A percentile compares a stretch with the other conserved stretches of the same genome.
These are phyloP conservation scores for Podargus strigoides DNA, from an alignment of 2,797 vertebrate genomes.

Conservation along the genomic window DNA sequence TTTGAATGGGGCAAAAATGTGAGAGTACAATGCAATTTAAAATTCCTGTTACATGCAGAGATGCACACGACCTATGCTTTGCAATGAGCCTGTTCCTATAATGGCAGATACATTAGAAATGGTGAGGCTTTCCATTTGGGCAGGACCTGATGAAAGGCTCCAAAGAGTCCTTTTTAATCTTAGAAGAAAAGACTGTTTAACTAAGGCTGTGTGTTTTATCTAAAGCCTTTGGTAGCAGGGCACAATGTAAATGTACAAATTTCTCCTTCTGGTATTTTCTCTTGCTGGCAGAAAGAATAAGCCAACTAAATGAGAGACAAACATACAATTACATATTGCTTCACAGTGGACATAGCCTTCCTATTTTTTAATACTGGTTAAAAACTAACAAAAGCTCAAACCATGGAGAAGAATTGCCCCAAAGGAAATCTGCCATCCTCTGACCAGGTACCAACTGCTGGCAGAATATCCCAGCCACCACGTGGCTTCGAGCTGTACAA, in stretches of 20 bases:
- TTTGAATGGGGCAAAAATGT: conserved; percentile 10
- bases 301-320: not conserved
- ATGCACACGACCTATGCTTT: conserved; percentile 35
- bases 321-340: not conserved
- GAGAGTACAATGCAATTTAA: conserved; percentile 43
- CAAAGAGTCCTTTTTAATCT: not conserved
- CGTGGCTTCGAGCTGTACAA: not conserved
- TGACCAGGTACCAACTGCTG: not conserved
- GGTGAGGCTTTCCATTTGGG: conserved; percentile 1
- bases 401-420: not conserved
- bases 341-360: not conserved
- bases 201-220: conserved; percentile 26
- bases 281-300: not conserved
- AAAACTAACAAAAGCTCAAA: not conserved
- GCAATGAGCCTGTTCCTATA: conserved; percentile 12
- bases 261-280: not conserved
- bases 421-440: not conserved
- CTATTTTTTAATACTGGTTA: not conserved
- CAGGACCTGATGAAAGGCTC: conserved; percentile 31
- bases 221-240: not conserved
- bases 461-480: not conserved
- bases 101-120: not conserved
- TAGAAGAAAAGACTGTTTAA: not conserved
- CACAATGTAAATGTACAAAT: not conserved
- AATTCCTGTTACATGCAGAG: conserved; percentile 55